Evolutionary conservation across 2,888 invertebrate genomes (phyloP).

Genomic region (Hypselothyrea guttata): DNA sequence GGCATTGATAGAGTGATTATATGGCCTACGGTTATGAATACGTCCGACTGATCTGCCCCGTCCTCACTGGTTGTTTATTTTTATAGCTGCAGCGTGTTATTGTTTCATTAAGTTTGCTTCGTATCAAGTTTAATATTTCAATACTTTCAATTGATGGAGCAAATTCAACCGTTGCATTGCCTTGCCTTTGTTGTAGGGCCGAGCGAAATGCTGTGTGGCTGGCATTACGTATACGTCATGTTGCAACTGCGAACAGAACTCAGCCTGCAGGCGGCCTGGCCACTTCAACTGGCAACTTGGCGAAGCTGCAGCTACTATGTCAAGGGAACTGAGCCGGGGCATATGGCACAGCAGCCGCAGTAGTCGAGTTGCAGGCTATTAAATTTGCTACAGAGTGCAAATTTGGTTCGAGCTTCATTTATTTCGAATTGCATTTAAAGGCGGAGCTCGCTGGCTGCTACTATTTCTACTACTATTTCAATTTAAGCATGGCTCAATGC

Average conservation of each 20-base stretch:
- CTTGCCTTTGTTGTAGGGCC: no score
- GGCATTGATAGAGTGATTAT: no score
- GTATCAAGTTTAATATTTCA: no score
- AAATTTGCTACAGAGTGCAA: constrained; percentile 48
- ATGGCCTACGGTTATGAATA: no score
- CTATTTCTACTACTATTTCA: constrained; percentile 57
- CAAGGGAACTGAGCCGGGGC: constrained; percentile 50
- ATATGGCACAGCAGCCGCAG: constrained; percentile 44
- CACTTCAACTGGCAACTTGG: constrained; percentile 9
- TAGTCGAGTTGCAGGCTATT: constrained; percentile 64
- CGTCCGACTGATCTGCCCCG: no score
- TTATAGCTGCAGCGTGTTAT: background rate
- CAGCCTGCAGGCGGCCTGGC: constrained; percentile 2
- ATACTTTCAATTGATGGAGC: no score
- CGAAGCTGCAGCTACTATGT: constrained; percentile 26
- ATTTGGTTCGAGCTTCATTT: constrained; percentile 61
- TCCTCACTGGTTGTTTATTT: no score
- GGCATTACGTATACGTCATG: constrained; percentile 36
- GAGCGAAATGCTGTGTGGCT: background rate
- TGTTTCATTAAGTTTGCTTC: constrained; percentile 2
- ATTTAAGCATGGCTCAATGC: constrained; percentile 65
- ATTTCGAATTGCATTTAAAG: constrained; percentile 67
- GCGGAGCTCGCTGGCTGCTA: constrained; percentile 31
- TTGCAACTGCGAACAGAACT: constrained; percentile 3
- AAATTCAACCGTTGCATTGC: no score